Base-by-base conservation (phyloP, 2,888 invertebrate genomes). In the Iphiclides podalirius region DNA sequence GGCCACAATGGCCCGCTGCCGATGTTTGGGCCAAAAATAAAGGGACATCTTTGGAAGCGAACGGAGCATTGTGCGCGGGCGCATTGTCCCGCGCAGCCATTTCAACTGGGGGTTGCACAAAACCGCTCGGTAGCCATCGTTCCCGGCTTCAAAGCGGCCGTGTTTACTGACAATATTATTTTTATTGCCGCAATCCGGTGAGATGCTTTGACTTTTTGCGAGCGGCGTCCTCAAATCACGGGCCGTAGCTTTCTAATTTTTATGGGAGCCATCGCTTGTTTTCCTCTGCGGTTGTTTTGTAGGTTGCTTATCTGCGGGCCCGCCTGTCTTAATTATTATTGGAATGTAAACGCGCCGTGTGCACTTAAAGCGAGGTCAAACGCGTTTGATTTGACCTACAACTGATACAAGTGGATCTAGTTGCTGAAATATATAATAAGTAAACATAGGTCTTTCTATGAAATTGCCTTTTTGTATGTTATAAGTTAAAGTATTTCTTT, bases 21-120 rank as follows among this genome's bases (percentile, higher is more conserved):
- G 78, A 87, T 87, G 87, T 88, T 87, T 87, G 82, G 83, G 67
- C 73, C 72, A n/a, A 75, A 79, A 76, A 86, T 83, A 86, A 87
- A 78, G 68, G 70, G 72, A 74, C 65, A 73, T 83, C 79, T 80
- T 73, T 69, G 64, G 60, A 84, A 82, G 77, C 79, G 70, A 61
- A 69, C 55, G 58, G 54, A 52, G 60, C 53, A 75, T 87, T 87
- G 84, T 87, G 72, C 72, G 69, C 66, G 3, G 17, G 52, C 58
- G 72, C 73, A 79, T 84, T 85, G 83, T 84, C 41, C 51, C 57
- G 46, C 55, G 54, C 58, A 55, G 58, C 58, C 59, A 59, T 57
- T 58, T 52, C 63, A 58, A 64, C 59, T 42, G 41, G 41, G 75
- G 72, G 76, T 86, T 87, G 87, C 85, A 85, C 82, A 85, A 85